These are phyloP conservation scores for Spodoptera littoralis DNA, from an alignment of 2,888 invertebrate genomes.

Conservation along the genomic window DNA sequence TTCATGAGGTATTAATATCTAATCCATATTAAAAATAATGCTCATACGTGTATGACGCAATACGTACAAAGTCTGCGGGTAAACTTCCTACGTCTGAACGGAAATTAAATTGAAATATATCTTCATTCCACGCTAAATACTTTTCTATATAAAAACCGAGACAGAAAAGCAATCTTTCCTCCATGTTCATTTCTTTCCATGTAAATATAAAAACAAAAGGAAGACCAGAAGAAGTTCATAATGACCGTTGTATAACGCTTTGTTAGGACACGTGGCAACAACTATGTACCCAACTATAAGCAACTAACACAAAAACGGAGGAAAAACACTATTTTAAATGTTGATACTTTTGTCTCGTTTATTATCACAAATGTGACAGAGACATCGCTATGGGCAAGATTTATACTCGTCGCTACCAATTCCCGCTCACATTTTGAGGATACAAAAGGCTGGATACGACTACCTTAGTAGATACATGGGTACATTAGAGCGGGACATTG, in stretches of 20 bases:
- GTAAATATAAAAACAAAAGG: conserved; percentile 47
- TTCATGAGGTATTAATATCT: too few species aligned
- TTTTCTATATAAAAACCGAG: conserved; percentile 10
- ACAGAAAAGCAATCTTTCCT: conserved; percentile 37
- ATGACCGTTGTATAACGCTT: conserved; percentile 42
- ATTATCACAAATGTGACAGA: conserved; percentile 56
- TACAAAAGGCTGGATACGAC: conserved; percentile 37
- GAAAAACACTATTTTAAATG: conserved; percentile 50
- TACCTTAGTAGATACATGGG: conserved; percentile 28
- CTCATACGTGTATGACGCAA: too few species aligned
- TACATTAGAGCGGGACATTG: conserved; percentile 19
- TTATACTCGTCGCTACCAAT: conserved; percentile 46
- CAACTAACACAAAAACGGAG: conserved; percentile 19
- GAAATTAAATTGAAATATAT: conserved; percentile 19
- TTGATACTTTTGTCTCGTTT: conserved; percentile 51
- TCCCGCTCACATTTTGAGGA: conserved; percentile 42
- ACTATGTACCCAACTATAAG: conserved; percentile 32
- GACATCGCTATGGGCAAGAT: conserved; percentile 44
- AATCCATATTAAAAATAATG: too few species aligned
- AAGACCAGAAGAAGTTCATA: conserved; percentile 33
- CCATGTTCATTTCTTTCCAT: conserved; percentile 34
- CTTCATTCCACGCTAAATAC: conserved; percentile 12
- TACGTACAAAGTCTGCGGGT: neutral
- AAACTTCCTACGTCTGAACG: neutral
- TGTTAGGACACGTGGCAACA: conserved; percentile 35